These are phyloP conservation scores for Delphinus delphis DNA, from an alignment of 2,113 vertebrate species.

Conservation along the genomic window DNA sequence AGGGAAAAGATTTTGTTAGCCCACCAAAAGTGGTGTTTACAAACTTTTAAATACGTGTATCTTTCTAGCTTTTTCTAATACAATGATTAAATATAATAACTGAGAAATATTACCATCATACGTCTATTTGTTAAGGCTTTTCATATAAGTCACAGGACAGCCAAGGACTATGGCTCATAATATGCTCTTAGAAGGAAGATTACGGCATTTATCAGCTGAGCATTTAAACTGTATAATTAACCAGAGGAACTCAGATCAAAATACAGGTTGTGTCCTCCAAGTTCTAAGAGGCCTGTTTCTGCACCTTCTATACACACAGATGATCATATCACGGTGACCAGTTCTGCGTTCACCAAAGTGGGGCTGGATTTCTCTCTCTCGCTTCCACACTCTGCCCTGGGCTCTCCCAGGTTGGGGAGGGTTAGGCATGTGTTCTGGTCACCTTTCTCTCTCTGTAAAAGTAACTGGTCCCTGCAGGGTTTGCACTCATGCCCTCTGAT, in stretches of 20 bases:
- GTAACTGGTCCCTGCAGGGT: background rate
- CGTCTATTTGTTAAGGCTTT: background rate
- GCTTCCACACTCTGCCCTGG: fast-evolving
- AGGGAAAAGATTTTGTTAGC: background rate
- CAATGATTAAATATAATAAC: background rate
- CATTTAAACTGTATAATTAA: background rate
- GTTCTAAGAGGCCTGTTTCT: background rate
- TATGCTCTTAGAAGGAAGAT: background rate
- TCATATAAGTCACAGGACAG: background rate
- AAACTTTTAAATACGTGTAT: background rate
- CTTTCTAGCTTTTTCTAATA: background rate
- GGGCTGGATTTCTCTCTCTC: background rate
- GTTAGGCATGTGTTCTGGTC: background rate
- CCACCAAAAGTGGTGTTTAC: background rate
- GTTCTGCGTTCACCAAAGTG: fast-evolving
- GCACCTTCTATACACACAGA: fast-evolving
- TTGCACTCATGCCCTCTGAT: background rate
- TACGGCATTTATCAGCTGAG: background rate
- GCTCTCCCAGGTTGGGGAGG: background rate
- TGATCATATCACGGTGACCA: fast-evolving
- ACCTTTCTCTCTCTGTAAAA: background rate
- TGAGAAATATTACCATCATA: background rate
- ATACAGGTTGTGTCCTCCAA: background rate
- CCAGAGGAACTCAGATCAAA: background rate
- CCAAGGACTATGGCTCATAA: background rate